Percentiles rank a stretch among this genome's conserved stretches.
phyloP scores from a whole-genome alignment of 2,797 vertebrate species.

The Vireo griseus region DNA sequence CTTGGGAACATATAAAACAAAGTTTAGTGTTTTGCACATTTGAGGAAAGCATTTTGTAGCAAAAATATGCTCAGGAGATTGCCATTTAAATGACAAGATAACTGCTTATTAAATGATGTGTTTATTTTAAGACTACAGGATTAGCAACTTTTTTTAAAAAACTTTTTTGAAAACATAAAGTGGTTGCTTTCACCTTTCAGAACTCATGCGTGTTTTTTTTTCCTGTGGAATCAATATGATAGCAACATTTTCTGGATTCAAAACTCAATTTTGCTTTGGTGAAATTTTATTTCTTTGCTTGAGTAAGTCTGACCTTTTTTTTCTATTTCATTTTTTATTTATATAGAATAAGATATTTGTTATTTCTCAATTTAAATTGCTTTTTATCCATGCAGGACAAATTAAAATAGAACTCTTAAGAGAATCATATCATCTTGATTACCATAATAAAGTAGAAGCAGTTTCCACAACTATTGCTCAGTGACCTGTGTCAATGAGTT shows the following conservation, averaged over 20 bases:
- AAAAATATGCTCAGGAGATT: background rate
- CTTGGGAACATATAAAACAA: background rate
- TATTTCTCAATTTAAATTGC: conserved; percentile 42
- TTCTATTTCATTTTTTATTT: conserved; percentile 37
- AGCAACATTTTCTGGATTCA: background rate
- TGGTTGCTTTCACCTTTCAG: background rate
- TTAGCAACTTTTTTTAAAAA: background rate
- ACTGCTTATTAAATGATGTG: background rate
- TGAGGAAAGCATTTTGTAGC: background rate
- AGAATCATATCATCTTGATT: conserved; percentile 14
- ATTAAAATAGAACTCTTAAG: conserved; percentile 28
- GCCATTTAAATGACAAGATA: conserved; percentile 28
- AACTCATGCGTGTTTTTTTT: background rate
- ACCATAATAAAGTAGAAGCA: background rate
- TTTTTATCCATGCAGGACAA: conserved; percentile 44
- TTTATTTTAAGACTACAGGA: conserved; percentile 21
- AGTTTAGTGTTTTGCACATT: background rate
- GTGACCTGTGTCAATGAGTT: background rate
- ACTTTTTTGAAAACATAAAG: background rate
- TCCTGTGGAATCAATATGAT: background rate
- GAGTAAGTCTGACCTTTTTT: background rate
- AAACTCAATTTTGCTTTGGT: background rate
- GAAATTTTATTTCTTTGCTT: conserved; percentile 10
- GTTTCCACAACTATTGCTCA: background rate
- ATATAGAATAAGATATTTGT: conserved; percentile 1